phyloP scores from a whole-genome alignment of 2,113 vertebrate species.

The Trachemys scripta region DNA sequence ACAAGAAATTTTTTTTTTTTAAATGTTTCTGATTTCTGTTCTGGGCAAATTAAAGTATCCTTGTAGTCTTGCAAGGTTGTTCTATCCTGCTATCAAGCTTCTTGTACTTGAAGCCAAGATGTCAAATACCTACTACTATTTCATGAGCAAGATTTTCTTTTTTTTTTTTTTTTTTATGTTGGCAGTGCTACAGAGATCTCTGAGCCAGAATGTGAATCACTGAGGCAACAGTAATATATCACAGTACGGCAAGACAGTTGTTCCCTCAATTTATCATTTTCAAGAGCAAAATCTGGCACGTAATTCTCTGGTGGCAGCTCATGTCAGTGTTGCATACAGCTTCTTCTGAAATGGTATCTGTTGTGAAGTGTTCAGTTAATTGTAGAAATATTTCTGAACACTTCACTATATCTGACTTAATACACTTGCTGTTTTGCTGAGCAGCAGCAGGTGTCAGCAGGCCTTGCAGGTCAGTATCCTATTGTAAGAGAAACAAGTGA shows the following conservation, averaged over 20 bases:
- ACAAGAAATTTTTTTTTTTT: neutral
- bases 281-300: neutral
- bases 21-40: neutral
- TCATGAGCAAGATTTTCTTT: neutral
- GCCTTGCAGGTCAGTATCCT: neutral
- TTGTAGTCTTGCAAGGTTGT: neutral
- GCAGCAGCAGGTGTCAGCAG: neutral
- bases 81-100: neutral
- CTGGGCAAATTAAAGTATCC: neutral
- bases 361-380: neutral
- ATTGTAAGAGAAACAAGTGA: neutral
- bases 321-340: neutral
- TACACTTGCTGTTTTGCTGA: neutral
- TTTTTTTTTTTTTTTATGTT: neutral
- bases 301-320: fast-evolving
- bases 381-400: neutral
- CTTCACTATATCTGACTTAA: neutral
- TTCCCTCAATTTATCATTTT: neutral
- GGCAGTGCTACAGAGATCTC: neutral
- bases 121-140: neutral
- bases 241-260: neutral
- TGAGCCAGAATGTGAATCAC: neutral
- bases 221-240: neutral
- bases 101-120: neutral
- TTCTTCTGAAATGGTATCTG: neutral